phyloP scores from a whole-genome alignment of 2,797 vertebrate genomes.

The Carcharodon carcharias region DNA sequence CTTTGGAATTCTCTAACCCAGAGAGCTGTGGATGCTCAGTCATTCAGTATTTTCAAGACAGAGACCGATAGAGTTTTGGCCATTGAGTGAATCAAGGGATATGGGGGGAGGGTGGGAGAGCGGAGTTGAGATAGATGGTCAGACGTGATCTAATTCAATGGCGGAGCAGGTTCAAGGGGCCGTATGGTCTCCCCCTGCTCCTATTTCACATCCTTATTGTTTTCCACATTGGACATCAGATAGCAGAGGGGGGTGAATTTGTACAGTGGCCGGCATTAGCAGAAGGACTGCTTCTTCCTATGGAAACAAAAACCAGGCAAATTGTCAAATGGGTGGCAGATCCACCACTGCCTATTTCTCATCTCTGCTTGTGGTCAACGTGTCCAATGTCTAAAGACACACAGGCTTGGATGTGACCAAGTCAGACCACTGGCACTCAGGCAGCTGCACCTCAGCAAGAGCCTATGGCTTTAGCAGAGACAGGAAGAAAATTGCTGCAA shows the following conservation, averaged over 20 bases:
- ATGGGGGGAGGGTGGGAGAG: neutral
- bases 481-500: neutral
- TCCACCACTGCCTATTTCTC: neutral
- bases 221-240: neutral
- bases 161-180: neutral
- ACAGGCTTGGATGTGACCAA: neutral
- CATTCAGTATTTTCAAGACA: neutral
- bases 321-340: neutral
- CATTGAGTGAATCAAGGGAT: neutral
- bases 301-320: neutral
- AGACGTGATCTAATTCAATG: neutral
- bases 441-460: neutral
- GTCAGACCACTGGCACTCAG: neutral
- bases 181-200: neutral
- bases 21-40: neutral
- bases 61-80: no score
- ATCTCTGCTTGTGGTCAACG: neutral
- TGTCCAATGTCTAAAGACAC: neutral
- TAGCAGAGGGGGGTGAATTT: neutral
- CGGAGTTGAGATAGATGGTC: neutral
- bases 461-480: neutral
- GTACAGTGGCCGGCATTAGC: no score
- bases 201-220: neutral
- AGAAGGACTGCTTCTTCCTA: neutral
- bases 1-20: neutral